Base-by-base conservation (phyloP, 2,888 invertebrate genomes). In the Lithophane leautieri region DNA sequence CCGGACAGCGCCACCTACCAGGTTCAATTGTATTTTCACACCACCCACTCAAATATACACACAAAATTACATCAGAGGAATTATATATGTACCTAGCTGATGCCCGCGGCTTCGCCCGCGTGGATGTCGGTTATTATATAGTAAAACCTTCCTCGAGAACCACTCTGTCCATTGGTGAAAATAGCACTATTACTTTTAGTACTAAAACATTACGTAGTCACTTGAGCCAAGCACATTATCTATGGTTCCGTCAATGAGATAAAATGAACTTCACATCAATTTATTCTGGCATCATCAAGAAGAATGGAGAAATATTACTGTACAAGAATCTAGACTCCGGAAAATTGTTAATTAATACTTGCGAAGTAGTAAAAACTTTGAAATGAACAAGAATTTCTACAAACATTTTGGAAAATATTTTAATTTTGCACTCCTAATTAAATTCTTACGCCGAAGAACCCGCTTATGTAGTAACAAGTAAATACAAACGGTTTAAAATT, bases 391-490 rank as follows among this genome's bases (percentile, higher is more conserved):
- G n/a, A 70, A 80, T 50, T 76, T 52, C 56, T 25, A 0, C 4
- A 70, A 81, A 34, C n/a, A 66, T 73, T 71, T 34, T 16, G 62
- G 40, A 47, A 25, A 78, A 78, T 40, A 69, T 71, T 74, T 78
- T 52, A 82, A 82, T 78, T 68, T 67, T 81, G 58, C 71, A 75
- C 69, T 74, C 66, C 25, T 73, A 78, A 78, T 82, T 78, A 82
- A 78, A 78, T 82, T 82, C 61, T 69, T 62, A 54, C 44, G 42
- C n/a, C 56, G 22, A 70, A 40, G 82, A 60, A 52, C 60, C 61
- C 65, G 66, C 61, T 69, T 74, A 52, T 67, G 40, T 56, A 54
- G 6, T 34, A 34, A 34, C 61, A 58, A 77, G 50, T 70, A 63
- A 77, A 70, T 44, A 82, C 73, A 73, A 83, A 76, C 76, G 61